Evolutionary conservation across 2,888 invertebrate species (phyloP), one percentile per base, ranked within the genome.

Genomic region (Agonopterix alstromeriana): DNA sequence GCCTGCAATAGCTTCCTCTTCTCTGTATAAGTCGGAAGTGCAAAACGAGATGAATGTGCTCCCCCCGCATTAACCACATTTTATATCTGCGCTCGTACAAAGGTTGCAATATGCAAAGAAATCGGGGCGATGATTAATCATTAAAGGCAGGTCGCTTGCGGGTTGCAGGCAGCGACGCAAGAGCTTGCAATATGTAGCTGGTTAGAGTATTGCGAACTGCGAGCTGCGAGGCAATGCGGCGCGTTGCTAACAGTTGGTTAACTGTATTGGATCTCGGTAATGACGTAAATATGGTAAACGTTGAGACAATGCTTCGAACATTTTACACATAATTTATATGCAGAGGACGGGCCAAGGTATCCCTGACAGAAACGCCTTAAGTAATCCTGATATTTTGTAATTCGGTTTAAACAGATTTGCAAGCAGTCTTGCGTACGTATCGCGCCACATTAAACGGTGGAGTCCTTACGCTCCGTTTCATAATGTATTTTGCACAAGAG

Each of bases 171-270:
- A 53, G 61, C 72, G 74, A 73, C 80, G 87, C 84, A 84, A 86
- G 82, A 82, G 80, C 83, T 85, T 85, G 87, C 85, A 75, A 85
- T 85, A 81, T 80, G 78, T 81, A 77, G 73, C 79, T 67, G 73
- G 72, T 67, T 61, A 53, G 64, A 70, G 69, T 76, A 74, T 81
- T 82, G 81, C 82, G 66, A 77, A 77, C 77, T 67, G 62, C 67
- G 68, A 67, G 67, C 77, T 67, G 63, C 67, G 68, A 67, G 67
- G 73, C 73, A 73, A 73, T 67, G 66, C 63, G 63, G 60, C 65
- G 70, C 73, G 79, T 82, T 82, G 73, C 77, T 70, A 74, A 80
- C 81, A 60, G 75, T 83, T 80, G 72, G 79, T 80, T 77, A 80
- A 82, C 77, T 57, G 66, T 77, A 77, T 79, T 76, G 73, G 70